Evolutionary conservation across 2,888 invertebrate genomes (phyloP).

Genomic region (Oscheius sp.): DNA sequence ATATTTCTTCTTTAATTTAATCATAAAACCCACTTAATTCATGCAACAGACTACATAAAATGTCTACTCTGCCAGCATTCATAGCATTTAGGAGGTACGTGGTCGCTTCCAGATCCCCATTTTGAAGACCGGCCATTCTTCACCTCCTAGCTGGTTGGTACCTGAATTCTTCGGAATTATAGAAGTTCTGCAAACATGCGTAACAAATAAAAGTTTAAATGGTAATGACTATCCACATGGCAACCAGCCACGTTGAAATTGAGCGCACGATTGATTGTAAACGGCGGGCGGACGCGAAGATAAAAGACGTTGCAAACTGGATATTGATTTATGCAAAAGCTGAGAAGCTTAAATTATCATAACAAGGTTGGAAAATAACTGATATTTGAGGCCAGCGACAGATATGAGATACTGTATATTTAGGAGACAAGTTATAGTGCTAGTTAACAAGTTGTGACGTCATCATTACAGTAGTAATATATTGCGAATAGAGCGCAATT

Average conservation of each 20-base stretch:
- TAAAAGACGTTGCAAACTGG: too few species aligned
- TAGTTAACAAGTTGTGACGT: too few species aligned
- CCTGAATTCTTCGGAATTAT: background rate
- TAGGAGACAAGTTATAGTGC: too few species aligned
- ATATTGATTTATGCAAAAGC: too few species aligned
- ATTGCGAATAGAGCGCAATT: too few species aligned
- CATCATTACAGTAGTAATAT: too few species aligned
- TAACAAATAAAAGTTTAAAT: background rate
- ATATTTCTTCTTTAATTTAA: background rate
- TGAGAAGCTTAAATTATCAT: too few species aligned
- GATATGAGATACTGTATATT: too few species aligned
- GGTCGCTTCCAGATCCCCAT: constrained; percentile 16
- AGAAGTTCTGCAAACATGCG: background rate
- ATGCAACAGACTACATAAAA: constrained; percentile 12
- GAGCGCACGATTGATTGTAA: background rate
- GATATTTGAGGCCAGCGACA: too few species aligned
- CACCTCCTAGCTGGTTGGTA: background rate
- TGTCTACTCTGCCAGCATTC: constrained; percentile 22
- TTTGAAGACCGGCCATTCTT: constrained; percentile 12
- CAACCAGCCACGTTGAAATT: constrained; percentile 11
- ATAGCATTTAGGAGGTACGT: constrained; percentile 8
- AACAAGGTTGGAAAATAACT: too few species aligned
- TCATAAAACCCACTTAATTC: background rate
- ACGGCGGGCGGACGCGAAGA: background rate
- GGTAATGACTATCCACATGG: constrained; percentile 14